Conservation (phyloP, 2,113 vertebrate species). For the Tenrec ecaudatus region DNA sequence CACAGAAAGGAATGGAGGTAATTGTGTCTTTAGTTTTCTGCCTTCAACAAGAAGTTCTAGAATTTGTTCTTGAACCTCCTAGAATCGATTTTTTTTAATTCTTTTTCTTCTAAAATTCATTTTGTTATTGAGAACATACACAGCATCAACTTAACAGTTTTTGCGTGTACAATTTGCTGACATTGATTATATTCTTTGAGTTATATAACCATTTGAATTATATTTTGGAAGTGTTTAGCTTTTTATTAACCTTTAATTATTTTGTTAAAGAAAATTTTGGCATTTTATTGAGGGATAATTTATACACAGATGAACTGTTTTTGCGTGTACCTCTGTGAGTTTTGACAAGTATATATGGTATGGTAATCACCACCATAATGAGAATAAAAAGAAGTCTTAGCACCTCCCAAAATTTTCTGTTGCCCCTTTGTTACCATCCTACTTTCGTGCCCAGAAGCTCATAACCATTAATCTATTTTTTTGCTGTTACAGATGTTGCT, state of each 20-base stretch:
- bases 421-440: background rate
- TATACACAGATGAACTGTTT: background rate
- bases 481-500: background rate
- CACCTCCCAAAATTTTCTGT: background rate
- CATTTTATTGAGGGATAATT: background rate
- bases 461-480: background rate
- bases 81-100: too few relatives aligned
- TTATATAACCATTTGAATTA: background rate
- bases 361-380: background rate
- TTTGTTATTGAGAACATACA: background rate
- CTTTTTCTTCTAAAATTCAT: too few relatives aligned
- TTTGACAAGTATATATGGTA: background rate
- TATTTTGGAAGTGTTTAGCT: background rate
- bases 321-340: background rate
- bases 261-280: background rate
- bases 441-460: background rate
- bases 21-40: conserved; percentile 3
- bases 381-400: background rate
- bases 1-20: background rate
- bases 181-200: too few relatives aligned
- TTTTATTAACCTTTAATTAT: background rate
- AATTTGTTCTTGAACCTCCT: background rate
- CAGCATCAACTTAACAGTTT: background rate
- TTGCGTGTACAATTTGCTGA: too few relatives aligned
- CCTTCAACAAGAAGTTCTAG: background rate